A percentile compares a stretch with the other conserved stretches of the same genome.
phyloP scores from a whole-genome alignment of 1,140 invertebrate species.

The Plectrocnemia conspersa region DNA sequence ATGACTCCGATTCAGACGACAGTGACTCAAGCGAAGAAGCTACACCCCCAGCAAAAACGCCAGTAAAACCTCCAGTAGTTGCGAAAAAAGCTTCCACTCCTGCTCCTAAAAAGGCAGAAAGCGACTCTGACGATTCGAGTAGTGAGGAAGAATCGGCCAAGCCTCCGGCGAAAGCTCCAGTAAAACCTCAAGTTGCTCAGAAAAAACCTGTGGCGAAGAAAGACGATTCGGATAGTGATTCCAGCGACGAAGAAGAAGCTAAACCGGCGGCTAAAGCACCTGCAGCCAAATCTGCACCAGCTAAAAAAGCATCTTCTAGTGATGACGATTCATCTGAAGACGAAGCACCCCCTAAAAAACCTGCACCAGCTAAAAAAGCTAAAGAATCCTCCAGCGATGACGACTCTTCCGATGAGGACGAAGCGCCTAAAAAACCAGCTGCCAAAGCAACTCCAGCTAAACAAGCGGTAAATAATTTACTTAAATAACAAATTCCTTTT shows the following conservation, averaged over 20 bases:
- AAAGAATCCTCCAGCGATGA: constrained; percentile 38
- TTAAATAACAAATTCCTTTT: not conserved
- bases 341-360: constrained; percentile 30
- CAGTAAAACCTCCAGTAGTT: constrained; percentile 30
- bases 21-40: constrained; percentile 39
- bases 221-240: constrained; percentile 33
- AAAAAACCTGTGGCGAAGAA: constrained; percentile 38
- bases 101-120: constrained; percentile 32
- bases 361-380: constrained; percentile 17
- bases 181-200: constrained; percentile 31
- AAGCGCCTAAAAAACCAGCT: constrained; percentile 32
- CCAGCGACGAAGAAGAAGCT: constrained; percentile 14
- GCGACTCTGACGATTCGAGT: constrained; percentile 35
- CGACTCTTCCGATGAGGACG: constrained; percentile 38
- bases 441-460: constrained; percentile 4
- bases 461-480: constrained; percentile 26
- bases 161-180: constrained; percentile 37
- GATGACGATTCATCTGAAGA: constrained; percentile 39
- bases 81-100: constrained; percentile 21
- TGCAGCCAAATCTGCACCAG: constrained; percentile 17
- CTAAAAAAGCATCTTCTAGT: constrained; percentile 36
- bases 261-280: constrained; percentile 22
- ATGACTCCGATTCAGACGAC: constrained; percentile 41
- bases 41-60: constrained; percentile 31
- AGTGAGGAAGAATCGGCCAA: constrained; percentile 39